Conservation (phyloP, 2,888 invertebrate species). For the Tetramorium bicarinatum region DNA sequence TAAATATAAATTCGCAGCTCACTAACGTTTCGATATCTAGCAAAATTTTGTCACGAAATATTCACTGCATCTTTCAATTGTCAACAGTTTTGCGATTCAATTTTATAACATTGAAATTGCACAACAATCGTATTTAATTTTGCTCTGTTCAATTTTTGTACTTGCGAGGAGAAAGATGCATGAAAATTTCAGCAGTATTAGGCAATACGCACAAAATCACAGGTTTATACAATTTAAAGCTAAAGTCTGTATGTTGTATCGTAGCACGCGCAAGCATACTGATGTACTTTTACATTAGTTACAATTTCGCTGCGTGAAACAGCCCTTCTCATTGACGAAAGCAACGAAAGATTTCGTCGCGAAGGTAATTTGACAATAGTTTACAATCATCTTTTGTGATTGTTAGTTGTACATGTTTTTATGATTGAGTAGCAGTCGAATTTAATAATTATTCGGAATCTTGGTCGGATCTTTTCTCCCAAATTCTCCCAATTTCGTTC, state of each 20-base stretch:
- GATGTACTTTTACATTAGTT: slow-evolving; percentile 22
- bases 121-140: slow-evolving; percentile 51
- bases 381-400: slow-evolving; percentile 13
- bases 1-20: slow-evolving; percentile 18
- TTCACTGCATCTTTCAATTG: not conserved
- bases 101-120: slow-evolving; percentile 57
- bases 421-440: not conserved
- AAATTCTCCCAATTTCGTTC: slow-evolving; percentile 42
- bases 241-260: slow-evolving; percentile 53
- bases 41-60: slow-evolving; percentile 1
- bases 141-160: not conserved
- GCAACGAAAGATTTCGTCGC: slow-evolving; percentile 33
- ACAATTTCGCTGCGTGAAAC: slow-evolving; percentile 8
- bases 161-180: not conserved
- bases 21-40: not conserved
- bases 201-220: slow-evolving; percentile 70
- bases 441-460: slow-evolving; percentile 12
- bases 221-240: slow-evolving; percentile 62
- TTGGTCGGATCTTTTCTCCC: not conserved
- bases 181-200: slow-evolving; percentile 47
- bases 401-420: slow-evolving; percentile 19
- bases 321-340: slow-evolving; percentile 2
- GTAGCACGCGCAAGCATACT: slow-evolving; percentile 45
- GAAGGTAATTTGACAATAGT: slow-evolving; percentile 3
- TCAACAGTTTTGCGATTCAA: slow-evolving; percentile 7